Evolutionary conservation across 2,113 vertebrate genomes (phyloP).

Genomic region (Siniperca knerii): DNA sequence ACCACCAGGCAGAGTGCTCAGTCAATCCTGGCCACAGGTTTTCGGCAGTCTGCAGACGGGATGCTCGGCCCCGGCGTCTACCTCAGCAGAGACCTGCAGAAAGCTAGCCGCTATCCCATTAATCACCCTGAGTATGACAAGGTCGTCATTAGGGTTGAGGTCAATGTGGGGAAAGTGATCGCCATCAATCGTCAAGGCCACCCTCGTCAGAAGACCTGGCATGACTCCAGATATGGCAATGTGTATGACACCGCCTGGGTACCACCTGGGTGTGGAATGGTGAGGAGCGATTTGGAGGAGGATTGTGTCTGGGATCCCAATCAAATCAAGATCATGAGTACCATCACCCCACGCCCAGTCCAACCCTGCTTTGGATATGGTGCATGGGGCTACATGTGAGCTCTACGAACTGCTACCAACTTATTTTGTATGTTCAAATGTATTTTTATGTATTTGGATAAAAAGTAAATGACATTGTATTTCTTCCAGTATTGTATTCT

Average conservation of each 20-base stretch:
- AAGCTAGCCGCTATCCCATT: constrained; percentile 75
- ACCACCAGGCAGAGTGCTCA: too few relatives aligned
- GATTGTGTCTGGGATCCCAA: constrained; percentile 76
- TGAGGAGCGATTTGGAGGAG: constrained; percentile 76
- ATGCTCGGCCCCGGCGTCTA: constrained; percentile 81
- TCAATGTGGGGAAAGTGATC: constrained; percentile 57
- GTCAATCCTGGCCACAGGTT: fast-evolving
- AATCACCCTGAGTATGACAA: fast-evolving
- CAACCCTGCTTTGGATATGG: fast-evolving
- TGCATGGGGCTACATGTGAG: background rate
- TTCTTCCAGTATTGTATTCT: too few relatives aligned
- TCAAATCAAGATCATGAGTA: constrained; percentile 23
- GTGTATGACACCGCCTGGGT: constrained; percentile 69
- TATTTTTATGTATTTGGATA: constrained; percentile 41
- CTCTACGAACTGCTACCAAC: background rate
- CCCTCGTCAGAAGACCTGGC: constrained; percentile 67
- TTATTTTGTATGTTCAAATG: constrained; percentile 7
- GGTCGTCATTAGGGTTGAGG: constrained; percentile 49
- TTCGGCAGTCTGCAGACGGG: constrained; percentile 22
- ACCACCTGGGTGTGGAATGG: constrained; percentile 70
- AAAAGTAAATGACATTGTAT: background rate
- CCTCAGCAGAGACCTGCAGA: constrained; percentile 75
- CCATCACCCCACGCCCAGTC: constrained; percentile 7
- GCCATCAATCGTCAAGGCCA: constrained; percentile 63
- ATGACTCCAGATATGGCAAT: fast-evolving